Base-by-base conservation (phyloP, 2,888 invertebrate genomes). In the Ametastegia equiseti region DNA sequence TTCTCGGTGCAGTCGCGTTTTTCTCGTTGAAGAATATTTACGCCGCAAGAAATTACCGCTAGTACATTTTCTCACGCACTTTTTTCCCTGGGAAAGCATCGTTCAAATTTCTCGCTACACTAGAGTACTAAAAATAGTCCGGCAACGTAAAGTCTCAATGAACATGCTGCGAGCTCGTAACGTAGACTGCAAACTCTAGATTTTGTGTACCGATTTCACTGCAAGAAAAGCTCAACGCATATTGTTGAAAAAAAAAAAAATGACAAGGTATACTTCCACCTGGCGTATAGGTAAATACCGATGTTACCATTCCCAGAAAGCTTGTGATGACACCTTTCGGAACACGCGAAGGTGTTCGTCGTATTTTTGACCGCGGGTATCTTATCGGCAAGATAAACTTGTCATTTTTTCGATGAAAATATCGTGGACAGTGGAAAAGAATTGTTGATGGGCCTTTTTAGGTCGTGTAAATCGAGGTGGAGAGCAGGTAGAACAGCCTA, bases 301-400 rank as follows among this genome's bases (percentile, higher is more conserved):
- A 60, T 13, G 27, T 45, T 47, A n/a, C 6, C 45, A 47, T n/a
- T 9, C 27, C 30, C 47, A 71, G 30, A 27, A 36, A 47, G 71
- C 47, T 15, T 47, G 13, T 30, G 47, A 27, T 30, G 47, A 27
- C 30, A 71, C 30, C 47, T 47, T 45, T 2, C 47, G n/a, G 15
- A 15, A 47, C 71, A n/a, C 30, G 71, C 47, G 23, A 23, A 71
- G 15, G 13, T 30, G 15, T 47, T 27, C 11, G 7, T 71, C 27
- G 23, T 13, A 45, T 15, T 6, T 36, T 71, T 27, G 9, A n/a
- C n/a, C n/a, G 15, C 30, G 30, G 23, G 30, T 71, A 71, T 47
- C 47, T 71, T 71, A 47, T 47, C 47, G 47, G 47, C 11, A 47
- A 71, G 13, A n/a, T n/a, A 71, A 71, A 23, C 47, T 47, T 13